Evolutionary conservation across 2,797 vertebrate species (phyloP).

Genomic region (Choloepus didactylus): DNA sequence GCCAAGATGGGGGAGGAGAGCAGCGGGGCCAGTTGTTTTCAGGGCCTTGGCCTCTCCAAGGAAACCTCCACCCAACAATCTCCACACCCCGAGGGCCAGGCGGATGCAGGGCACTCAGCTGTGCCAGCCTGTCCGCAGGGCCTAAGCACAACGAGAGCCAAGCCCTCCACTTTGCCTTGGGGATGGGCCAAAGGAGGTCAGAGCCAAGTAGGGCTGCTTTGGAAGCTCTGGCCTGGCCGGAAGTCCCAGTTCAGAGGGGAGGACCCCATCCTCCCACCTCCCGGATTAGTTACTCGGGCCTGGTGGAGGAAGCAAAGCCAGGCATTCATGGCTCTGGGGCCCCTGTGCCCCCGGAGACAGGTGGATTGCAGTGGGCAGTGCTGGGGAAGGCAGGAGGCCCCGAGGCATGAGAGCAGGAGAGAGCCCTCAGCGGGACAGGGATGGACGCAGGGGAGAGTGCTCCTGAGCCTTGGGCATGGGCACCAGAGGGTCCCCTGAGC

Average conservation of each 20-base stretch:
- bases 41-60: neutral
- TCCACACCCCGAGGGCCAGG: neutral
- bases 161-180: neutral
- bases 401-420: neutral
- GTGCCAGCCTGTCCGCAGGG: slow-evolving; percentile 14
- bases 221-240: neutral
- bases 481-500: neutral
- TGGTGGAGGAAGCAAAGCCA: neutral
- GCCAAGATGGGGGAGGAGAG: neutral
- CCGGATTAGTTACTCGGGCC: neutral
- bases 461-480: neutral
- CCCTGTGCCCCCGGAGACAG: slow-evolving; percentile 60
- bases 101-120: neutral
- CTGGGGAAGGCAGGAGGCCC: slow-evolving; percentile 44
- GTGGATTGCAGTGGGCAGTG: slow-evolving; percentile 54
- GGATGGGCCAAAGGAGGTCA: neutral
- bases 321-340: neutral
- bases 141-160: neutral
- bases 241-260: slow-evolving; percentile 1
- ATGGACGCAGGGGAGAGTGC: neutral
- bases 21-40: slow-evolving; percentile 39
- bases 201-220: neutral
- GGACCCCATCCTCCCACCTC: neutral
- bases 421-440: neutral
- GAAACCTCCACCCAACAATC: neutral